Conservation (phyloP, 2,113 vertebrate species). For the Phalacrocorax carbo region DNA sequence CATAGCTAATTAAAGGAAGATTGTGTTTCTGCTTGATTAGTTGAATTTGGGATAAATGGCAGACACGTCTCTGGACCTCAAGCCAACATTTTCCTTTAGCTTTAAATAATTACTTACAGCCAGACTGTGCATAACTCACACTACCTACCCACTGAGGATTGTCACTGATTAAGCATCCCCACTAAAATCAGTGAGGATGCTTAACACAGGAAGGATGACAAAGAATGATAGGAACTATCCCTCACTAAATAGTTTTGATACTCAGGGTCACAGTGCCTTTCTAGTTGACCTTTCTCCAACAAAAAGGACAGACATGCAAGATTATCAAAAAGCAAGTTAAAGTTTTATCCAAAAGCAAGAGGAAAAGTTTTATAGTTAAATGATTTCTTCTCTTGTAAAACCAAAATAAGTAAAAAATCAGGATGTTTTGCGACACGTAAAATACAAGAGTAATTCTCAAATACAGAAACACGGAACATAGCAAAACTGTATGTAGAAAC, state of each 20-base stretch:
- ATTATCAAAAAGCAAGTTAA: not conserved
- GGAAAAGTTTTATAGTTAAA: not conserved
- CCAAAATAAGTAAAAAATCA: not conserved
- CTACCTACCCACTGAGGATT: not conserved
- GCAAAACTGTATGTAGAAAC: not conserved
- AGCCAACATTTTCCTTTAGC: not conserved
- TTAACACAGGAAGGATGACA: not conserved
- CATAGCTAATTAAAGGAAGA: not conserved
- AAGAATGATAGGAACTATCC: not conserved
- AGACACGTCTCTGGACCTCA: not conserved
- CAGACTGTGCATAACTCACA: not conserved
- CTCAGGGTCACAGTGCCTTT: not conserved
- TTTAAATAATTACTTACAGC: not conserved
- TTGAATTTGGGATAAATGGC: not conserved
- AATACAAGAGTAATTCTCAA: not conserved
- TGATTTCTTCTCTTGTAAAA: not conserved
- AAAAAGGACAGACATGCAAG: not conserved
- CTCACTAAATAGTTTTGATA: not conserved
- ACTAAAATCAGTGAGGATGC: not conserved
- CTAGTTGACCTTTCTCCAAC: not conserved
- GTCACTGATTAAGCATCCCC: not conserved
- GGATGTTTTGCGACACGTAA: not conserved
- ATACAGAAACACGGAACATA: not conserved
- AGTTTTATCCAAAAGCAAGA: not conserved
- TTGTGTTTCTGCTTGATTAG: not conserved